Conservation (phyloP, 2,797 vertebrate species). For the Poecilia wingei region DNA sequence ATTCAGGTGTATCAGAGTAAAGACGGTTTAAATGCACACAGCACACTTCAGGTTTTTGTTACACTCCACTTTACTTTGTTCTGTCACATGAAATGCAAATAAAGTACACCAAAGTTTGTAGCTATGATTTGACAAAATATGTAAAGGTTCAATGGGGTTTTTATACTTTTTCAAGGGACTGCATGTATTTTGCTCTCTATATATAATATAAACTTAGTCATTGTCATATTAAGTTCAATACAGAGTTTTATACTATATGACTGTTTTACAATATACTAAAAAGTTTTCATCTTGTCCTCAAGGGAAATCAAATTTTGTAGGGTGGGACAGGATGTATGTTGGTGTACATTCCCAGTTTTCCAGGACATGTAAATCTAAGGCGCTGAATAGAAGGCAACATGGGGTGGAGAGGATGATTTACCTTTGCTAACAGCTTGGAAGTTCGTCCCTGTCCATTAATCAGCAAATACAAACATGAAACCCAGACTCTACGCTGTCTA, state of each 20-base stretch:
- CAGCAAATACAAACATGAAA: background rate
- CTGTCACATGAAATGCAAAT: background rate
- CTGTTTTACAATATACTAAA: background rate
- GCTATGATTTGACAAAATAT: background rate
- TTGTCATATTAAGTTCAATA: background rate
- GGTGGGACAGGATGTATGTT: background rate
- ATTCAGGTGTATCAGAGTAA: background rate
- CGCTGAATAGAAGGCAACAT: background rate
- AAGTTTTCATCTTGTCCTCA: background rate
- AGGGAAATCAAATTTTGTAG: background rate
- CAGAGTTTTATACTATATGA: background rate
- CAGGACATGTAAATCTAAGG: background rate
- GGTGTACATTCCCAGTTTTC: background rate
- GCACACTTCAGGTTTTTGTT: background rate
- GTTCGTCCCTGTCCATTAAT: constrained; percentile 4
- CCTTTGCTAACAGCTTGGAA: background rate
- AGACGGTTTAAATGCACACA: background rate
- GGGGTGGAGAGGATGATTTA: background rate
- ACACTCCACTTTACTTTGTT: background rate
- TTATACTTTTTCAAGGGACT: background rate
- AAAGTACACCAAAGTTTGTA: background rate
- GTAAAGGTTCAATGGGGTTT: background rate
- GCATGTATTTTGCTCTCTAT: background rate
- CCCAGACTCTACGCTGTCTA: background rate
- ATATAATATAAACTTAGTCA: background rate